Percentiles rank a stretch among this genome's conserved stretches.
phyloP scores from a whole-genome alignment of 2,888 invertebrate species.

The Herminia tarsipennalis region DNA sequence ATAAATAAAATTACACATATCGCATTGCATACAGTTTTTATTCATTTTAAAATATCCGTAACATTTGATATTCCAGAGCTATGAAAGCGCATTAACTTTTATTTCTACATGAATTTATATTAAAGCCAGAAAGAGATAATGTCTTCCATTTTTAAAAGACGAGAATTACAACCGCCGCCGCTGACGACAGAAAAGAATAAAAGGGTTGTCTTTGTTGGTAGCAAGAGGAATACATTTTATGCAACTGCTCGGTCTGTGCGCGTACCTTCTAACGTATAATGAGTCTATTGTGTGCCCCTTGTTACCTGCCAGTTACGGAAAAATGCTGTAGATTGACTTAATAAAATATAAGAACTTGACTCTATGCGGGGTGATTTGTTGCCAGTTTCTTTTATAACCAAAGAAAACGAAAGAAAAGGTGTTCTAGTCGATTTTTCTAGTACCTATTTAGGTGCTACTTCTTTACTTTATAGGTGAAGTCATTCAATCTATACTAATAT shows the following conservation, averaged over 20 bases:
- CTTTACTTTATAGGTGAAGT: no score
- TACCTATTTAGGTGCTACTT: no score
- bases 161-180: constrained; percentile 72
- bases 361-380: no score
- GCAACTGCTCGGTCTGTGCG: constrained; percentile 59
- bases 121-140: constrained; percentile 79
- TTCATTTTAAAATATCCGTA: constrained; percentile 62
- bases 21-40: constrained; percentile 57
- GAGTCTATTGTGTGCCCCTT: constrained; percentile 57
- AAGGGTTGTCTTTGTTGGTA: constrained; percentile 67
- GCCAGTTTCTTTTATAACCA: not conserved
- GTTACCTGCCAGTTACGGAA: constrained; percentile 49
- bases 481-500: no score
- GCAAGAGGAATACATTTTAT: constrained; percentile 73
- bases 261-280: constrained; percentile 63
- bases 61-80: constrained; percentile 66
- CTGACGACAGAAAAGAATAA: constrained; percentile 68
- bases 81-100: constrained; percentile 73
- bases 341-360: no score
- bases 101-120: constrained; percentile 78
- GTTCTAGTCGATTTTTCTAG: no score
- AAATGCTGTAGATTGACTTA: constrained; percentile 14
- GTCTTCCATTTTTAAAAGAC: constrained; percentile 67
- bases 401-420: no score
- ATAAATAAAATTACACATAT: constrained; percentile 33